These are phyloP conservation scores for Drosophila lacertosa DNA, from an alignment of 1,140 invertebrate genomes.

Conservation along the genomic window DNA sequence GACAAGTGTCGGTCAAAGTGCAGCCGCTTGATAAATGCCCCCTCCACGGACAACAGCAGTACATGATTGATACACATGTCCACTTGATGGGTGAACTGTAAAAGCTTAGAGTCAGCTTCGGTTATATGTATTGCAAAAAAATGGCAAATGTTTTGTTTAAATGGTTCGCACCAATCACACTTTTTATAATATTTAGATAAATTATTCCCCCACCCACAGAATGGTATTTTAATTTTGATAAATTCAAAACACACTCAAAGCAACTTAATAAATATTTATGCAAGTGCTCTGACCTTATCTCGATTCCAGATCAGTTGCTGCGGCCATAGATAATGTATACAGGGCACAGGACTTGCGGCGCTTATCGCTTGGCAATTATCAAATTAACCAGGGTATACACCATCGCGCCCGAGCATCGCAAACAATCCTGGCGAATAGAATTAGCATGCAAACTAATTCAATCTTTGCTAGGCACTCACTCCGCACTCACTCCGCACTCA, in stretches of 20 bases:
- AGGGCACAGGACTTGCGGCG: conserved; percentile 8
- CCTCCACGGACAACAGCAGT: conserved; percentile 8
- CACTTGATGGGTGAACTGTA: conserved; percentile 11
- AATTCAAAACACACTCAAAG: neutral
- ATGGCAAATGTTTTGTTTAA: too few species aligned
- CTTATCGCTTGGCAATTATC: conserved; percentile 39
- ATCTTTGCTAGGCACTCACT: conserved; percentile 15
- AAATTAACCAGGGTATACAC: conserved; percentile 30
- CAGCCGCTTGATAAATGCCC: conserved; percentile 50
- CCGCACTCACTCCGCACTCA: neutral
- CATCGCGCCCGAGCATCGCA: conserved; percentile 12
- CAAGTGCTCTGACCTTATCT: neutral
- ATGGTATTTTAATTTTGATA: neutral
- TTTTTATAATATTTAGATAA: too few species aligned
- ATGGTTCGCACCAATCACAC: too few species aligned
- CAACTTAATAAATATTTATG: conserved; percentile 5
- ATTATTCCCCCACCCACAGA: too few species aligned
- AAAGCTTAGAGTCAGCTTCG: neutral
- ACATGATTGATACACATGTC: conserved; percentile 14
- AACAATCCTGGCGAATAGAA: conserved; percentile 19
- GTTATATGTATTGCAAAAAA: too few species aligned
- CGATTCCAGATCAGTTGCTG: neutral
- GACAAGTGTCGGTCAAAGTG: conserved; percentile 66
- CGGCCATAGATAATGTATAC: conserved; percentile 2
- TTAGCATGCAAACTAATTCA: conserved; percentile 48